Evolutionary conservation across 2,888 invertebrate species (phyloP).

Genomic region (Rambutsinella grinnellia): DNA sequence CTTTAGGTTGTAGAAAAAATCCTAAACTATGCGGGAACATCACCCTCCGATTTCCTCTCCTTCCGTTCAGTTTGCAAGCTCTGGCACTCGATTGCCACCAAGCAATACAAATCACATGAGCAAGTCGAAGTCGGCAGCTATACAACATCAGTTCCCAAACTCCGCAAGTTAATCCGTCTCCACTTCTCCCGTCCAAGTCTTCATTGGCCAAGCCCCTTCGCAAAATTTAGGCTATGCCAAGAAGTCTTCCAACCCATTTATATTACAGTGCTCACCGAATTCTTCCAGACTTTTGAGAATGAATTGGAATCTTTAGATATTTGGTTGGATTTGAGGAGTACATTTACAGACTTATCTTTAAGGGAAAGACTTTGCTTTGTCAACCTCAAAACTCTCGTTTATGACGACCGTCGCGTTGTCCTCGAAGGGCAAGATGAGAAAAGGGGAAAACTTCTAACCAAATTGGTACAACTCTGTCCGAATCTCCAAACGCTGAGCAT

Average conservation of each 20-base stretch:
- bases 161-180: conserved; percentile 25
- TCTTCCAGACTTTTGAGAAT: conserved; percentile 38
- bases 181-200: background rate
- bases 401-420: conserved; percentile 31
- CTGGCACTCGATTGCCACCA: conserved; percentile 41
- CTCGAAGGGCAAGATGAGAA: conserved; percentile 13
- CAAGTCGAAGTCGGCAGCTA: conserved; percentile 41
- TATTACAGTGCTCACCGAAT: conserved; percentile 25
- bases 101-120: background rate
- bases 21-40: conserved; percentile 13
- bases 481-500: conserved; percentile 19
- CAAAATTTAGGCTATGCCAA: conserved; percentile 39
- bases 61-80: conserved; percentile 39
- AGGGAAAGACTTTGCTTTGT: conserved; percentile 4
- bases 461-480: conserved; percentile 10
- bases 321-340: conserved; percentile 50
- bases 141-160: conserved; percentile 24
- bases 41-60: conserved; percentile 12
- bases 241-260: conserved; percentile 47
- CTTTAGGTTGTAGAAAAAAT: conserved; percentile 45
- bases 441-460: conserved; percentile 14
- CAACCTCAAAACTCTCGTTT: conserved; percentile 27
- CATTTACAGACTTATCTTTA: conserved; percentile 12
- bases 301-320: conserved; percentile 32
- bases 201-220: conserved; percentile 26